phyloP scores from a whole-genome alignment of 1,140 invertebrate genomes.

The Trachymyrmex septentrionalis region DNA sequence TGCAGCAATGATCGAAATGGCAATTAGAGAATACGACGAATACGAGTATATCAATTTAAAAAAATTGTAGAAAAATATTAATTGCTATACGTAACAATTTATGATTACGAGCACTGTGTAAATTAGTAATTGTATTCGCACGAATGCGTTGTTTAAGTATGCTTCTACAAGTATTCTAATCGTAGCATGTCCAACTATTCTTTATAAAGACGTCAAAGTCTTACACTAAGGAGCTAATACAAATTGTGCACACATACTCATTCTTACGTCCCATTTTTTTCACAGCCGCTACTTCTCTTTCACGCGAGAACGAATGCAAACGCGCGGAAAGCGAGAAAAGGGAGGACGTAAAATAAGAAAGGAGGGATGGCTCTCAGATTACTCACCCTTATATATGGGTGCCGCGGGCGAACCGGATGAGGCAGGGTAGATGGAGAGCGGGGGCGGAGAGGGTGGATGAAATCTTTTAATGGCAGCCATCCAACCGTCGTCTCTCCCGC shows the following conservation, averaged over 20 bases:
- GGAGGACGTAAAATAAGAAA: conserved; percentile 78
- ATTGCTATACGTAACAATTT: background rate
- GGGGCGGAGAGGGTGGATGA: conserved; percentile 72
- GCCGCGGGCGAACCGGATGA: conserved; percentile 68
- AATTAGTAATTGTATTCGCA: background rate
- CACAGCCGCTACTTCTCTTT: conserved; percentile 46
- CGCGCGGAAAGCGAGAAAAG: conserved; percentile 74
- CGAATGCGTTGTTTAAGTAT: background rate
- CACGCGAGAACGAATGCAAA: conserved; percentile 69
- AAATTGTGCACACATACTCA: conserved; percentile 15
- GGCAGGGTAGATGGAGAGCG: conserved; percentile 9
- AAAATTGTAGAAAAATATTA: background rate
- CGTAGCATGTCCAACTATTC: background rate
- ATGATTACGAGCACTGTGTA: background rate
- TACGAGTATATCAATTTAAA: background rate
- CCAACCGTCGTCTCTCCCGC: conserved; percentile 71
- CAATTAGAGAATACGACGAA: background rate
- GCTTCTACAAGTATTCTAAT: background rate
- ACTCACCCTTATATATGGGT: conserved; percentile 83
- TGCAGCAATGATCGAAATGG: too few relatives aligned
- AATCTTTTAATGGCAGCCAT: conserved; percentile 84
- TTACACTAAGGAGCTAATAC: conserved; percentile 7
- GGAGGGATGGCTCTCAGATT: conserved; percentile 80
- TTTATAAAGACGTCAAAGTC: conserved; percentile 8
- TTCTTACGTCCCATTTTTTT: conserved; percentile 58